Evolutionary conservation across 1,140 invertebrate genomes (phyloP).

Genomic region (Drosophila subobscura): DNA sequence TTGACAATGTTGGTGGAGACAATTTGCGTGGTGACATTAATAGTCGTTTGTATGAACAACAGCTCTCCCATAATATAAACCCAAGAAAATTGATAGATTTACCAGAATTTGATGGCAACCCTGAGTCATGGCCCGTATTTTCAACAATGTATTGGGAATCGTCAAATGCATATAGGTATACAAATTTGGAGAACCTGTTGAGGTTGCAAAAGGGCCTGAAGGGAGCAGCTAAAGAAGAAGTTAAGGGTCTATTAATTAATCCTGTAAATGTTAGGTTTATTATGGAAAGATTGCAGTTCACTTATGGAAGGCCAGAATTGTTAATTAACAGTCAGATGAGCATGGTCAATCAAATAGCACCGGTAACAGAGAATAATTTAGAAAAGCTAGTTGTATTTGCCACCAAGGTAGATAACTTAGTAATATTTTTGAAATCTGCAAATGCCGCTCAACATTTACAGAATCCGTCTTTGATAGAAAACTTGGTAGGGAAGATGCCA

Average conservation of each 20-base stretch:
- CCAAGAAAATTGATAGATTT: not conserved
- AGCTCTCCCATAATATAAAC: not conserved
- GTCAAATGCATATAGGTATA: constrained; percentile 1
- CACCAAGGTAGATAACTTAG: not conserved
- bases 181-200: constrained; percentile 7
- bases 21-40: not conserved
- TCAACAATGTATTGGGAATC: constrained; percentile 11
- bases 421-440: constrained; percentile 1
- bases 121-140: constrained; percentile 14
- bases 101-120: constrained; percentile 1
- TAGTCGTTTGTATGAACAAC: not conserved
- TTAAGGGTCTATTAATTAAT: not conserved
- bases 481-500: constrained; percentile 6
- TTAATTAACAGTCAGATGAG: not conserved
- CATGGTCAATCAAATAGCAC: not conserved
- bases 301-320: not conserved
- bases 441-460: constrained; percentile 6
- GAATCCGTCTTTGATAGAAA: constrained; percentile 7
- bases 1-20: not conserved
- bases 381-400: constrained; percentile 2
- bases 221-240: not conserved
- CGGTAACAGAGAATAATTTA: not conserved
- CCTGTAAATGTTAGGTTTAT: not conserved
- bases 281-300: not conserved
- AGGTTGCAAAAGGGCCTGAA: constrained; percentile 8